A percentile compares a stretch with the other conserved stretches of the same genome.
Evolutionary conservation across 2,888 invertebrate species (phyloP).

Genomic region (Zhuqinia jingwanae): DNA sequence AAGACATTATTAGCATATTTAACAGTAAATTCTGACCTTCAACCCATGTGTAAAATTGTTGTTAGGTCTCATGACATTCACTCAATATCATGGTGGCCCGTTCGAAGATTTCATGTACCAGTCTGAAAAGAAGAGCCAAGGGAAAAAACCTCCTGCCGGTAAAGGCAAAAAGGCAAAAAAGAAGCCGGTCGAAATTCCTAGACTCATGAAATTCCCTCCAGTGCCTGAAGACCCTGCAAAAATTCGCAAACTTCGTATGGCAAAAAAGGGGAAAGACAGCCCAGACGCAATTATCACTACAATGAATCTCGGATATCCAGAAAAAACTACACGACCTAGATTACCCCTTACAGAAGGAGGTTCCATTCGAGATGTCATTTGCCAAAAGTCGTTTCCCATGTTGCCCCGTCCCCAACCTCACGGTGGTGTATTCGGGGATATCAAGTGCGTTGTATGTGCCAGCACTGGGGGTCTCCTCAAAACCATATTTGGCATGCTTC

Average conservation of each 20-base stretch:
- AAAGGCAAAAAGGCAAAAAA: conserved; percentile 67
- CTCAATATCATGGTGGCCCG: conserved; percentile 75
- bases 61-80: conserved; percentile 76
- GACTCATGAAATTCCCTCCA: conserved; percentile 74
- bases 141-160: conserved; percentile 35
- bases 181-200: conserved; percentile 71
- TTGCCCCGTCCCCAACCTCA: conserved; percentile 78
- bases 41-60: neutral
- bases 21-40: too few relatives aligned
- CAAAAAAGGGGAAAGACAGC: conserved; percentile 41
- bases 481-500: conserved; percentile 70
- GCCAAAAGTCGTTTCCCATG: conserved; percentile 76
- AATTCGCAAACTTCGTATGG: conserved; percentile 43
- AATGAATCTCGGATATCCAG: conserved; percentile 63
- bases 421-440: conserved; percentile 76
- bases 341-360: conserved; percentile 70
- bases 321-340: conserved; percentile 69
- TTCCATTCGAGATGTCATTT: conserved; percentile 76
- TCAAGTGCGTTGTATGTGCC: conserved; percentile 73
- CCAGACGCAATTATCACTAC: conserved; percentile 68
- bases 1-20: too few relatives aligned
- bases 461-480: conserved; percentile 71
- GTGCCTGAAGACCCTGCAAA: conserved; percentile 69
- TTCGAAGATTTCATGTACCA: conserved; percentile 77
- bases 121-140: conserved; percentile 71